Base-by-base conservation (phyloP, 2,113 vertebrate species). In the Pantherophis guttatus region DNA sequence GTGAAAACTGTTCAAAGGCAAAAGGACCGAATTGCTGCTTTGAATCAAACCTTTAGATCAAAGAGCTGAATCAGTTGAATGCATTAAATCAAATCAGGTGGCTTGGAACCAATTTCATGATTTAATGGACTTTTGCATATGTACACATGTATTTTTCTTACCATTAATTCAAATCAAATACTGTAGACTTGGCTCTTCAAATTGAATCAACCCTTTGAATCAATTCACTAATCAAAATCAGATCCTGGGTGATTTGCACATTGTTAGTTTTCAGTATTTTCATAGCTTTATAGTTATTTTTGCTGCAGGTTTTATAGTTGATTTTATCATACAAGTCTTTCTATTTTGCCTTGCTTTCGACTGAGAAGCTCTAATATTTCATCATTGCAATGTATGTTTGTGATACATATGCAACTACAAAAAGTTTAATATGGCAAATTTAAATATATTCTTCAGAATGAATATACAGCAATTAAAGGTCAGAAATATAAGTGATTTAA, bases 391-490 rank as follows among this genome's bases (percentile, higher is more conserved):
- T 50, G 44, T 50, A 86, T 52, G 85, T 26, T 86, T 15, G 23
- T 24, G 26, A n/a, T 87, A 52, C 15, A 6, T 15, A 26, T 53
- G 13, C 26, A 53, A n/a, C 86, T 24, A 81, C 33, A 81, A 44
- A 53, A 5, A 54, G 29, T n/a, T n/a, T 24, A 62, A 62, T 65
- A 52, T 50, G 24, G 15, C 26, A 62, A 24, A 90, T 26, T 62
- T 62, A 39, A 90, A 62, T 55, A 55, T 24, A 8, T 55, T 62
- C 52, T 89, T 85, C 6, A 5, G 24, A 89, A 55, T 94, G 89
- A 95, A 93, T 92, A 89, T 59, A 91, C 88, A 90, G 1, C 39
- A 4, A 59, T 65, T 91, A 85, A 87, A 87, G 15, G 89, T 1
- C 15, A 90, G 53, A 92, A 94, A 0, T 1, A 1, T 90, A 86